Percentiles rank a stretch among this genome's conserved stretches.
Evolutionary conservation across 2,797 vertebrate species (phyloP).

Genomic region (Chrosomus eos): DNA sequence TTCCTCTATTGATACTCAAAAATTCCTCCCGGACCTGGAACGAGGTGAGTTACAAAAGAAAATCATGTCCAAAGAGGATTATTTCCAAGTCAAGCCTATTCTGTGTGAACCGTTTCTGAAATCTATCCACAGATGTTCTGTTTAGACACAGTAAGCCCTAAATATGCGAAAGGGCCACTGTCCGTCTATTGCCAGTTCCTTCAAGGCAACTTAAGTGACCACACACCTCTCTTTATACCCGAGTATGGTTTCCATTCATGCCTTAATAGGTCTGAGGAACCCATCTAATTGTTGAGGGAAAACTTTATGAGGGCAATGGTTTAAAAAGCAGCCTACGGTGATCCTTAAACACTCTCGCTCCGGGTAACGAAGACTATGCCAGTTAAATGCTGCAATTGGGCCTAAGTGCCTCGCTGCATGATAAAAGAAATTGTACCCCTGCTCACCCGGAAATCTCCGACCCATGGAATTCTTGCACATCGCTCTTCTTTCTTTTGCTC

Average conservation of each 20-base stretch:
- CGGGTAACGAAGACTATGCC: conserved; percentile 49
- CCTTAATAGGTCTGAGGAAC: conserved; percentile 30
- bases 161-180: not conserved
- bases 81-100: conserved; percentile 8
- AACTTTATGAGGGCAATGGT: conserved; percentile 47
- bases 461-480: conserved; percentile 33
- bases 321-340: conserved; percentile 43
- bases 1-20: conserved; percentile 89
- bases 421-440: conserved; percentile 51
- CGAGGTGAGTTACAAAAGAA: conserved; percentile 80
- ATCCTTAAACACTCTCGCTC: conserved; percentile 49
- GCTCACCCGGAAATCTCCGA: conserved; percentile 31
- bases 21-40: conserved; percentile 94
- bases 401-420: conserved; percentile 45
- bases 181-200: conserved; percentile 4
- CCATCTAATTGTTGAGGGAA: conserved; percentile 45
- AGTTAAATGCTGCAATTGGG: conserved; percentile 49
- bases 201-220: conserved; percentile 22
- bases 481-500: conserved; percentile 48
- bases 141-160: not conserved
- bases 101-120: not conserved
- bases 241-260: conserved; percentile 38
- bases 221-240: conserved; percentile 18
- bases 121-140: conserved; percentile 23
- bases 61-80: conserved; percentile 21